A percentile compares a stretch with the other conserved stretches of the same genome.
These are phyloP conservation scores for Rutilus rutilus DNA, from an alignment of 2,113 vertebrate genomes.

Conservation along the genomic window DNA sequence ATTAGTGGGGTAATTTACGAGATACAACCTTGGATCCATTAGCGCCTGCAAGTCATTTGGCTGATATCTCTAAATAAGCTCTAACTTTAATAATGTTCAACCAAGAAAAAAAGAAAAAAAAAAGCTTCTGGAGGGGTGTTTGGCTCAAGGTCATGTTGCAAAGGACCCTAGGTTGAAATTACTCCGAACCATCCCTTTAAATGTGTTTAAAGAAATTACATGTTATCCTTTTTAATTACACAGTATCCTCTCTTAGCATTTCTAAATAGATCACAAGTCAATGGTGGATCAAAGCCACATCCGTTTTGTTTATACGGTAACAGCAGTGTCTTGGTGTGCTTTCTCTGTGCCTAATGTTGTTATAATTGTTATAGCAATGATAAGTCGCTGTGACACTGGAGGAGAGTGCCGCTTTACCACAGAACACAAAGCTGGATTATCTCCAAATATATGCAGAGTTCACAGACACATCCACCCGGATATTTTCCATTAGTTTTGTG, in stretches of 20 bases:
- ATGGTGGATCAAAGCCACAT: conserved; percentile 17
- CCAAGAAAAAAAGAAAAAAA: no score
- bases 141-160: no score
- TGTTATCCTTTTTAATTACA: neutral
- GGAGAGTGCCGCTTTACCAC: neutral
- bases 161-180: no score
- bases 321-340: neutral
- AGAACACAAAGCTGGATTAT: conserved; percentile 27
- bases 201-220: neutral
- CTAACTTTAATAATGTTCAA: no score
- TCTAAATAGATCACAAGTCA: conserved; percentile 21
- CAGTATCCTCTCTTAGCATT: neutral
- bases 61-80: no score
- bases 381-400: conserved; percentile 6
- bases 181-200: neutral
- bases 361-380: conserved; percentile 20
- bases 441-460: conserved; percentile 43
- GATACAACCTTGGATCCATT: no score
- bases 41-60: no score
- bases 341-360: conserved; percentile 11
- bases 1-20: no score
- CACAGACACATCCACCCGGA: conserved; percentile 32
- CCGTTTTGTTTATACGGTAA: conserved; percentile 4
- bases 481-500: conserved; percentile 61
- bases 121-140: no score